Evolutionary conservation across 2,113 vertebrate genomes (phyloP).

Genomic region (Elaphurus davidianus): DNA sequence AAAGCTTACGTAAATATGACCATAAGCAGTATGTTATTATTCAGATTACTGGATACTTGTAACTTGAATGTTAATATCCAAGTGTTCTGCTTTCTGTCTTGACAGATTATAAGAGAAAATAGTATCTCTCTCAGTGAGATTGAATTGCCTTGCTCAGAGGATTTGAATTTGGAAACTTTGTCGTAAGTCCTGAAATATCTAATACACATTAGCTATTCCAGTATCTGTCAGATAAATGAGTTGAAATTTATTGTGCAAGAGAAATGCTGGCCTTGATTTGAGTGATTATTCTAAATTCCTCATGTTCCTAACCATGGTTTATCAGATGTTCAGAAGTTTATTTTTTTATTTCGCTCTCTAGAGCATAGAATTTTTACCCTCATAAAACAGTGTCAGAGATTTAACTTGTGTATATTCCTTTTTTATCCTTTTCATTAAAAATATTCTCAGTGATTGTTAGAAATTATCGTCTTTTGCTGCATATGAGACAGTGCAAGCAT

Average conservation of each 20-base stretch:
- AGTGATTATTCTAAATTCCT: conserved; percentile 5
- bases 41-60: background rate
- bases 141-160: conserved; percentile 90
- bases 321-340: background rate
- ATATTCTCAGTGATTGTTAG: background rate
- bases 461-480: background rate
- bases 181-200: conserved; percentile 86
- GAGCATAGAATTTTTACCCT: background rate
- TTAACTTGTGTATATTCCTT: background rate
- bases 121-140: conserved; percentile 87
- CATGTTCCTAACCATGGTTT: background rate
- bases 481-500: background rate
- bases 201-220: background rate
- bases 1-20: background rate
- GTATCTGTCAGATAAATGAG: background rate
- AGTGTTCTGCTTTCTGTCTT: background rate
- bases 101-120: conserved; percentile 94
- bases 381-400: background rate
- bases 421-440: background rate
- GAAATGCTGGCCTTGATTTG: background rate
- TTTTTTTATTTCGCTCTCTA: background rate
- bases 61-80: background rate
- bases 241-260: background rate
- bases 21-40: background rate
- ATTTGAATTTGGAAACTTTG: conserved; percentile 95